Evolutionary conservation across 2,888 invertebrate genomes (phyloP), one percentile per base, ranked within the genome.

Genomic region (Drosophila paracracens): DNA sequence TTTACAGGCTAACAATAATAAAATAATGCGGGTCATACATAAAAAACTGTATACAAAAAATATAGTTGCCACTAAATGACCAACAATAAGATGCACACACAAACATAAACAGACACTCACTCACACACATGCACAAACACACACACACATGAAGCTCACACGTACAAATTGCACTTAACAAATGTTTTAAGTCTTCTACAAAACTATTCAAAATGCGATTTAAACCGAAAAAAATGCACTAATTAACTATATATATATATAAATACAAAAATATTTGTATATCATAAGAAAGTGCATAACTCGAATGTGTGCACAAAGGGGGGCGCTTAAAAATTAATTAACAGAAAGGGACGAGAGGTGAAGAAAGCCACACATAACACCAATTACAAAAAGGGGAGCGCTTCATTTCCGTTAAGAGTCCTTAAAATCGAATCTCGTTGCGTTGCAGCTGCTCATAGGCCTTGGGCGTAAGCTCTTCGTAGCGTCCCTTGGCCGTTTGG

Each of bases 391-490:
- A 61, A 63, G 43, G 35, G 25, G 16, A 53, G 25, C 25, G 16
- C 18, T 16, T 46, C 40, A 2, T 53, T 18, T 29, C 3, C 18
- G 13, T 46, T 38, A 43, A 27, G 40, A 50, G 50, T 65, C 43
- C 54, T 63, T 94, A 97, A 92, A 97, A 94, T 92, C 97, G 95
- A 84, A 97, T 95, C 92, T 95, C 94, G 73, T 97, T 97, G 79
- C 93, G 94, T 83, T 94, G 94, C 76, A 99, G 97, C 93, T 96
- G 95, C 62, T 95, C 94, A 91, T 96, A 97, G 53, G 96, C 94
- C 43, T 96, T 95, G 10, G 94, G 93, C 1, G 96, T 96, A 13
- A 99, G 93, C 6, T 94, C 94, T 62, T 96, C 94, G 90, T 98
- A 99, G 71, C 94, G 94, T 33, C 96, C 95, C 89, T 95, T 95